Conservation (phyloP, 2,888 invertebrate species). For the Eledone cirrhosa region DNA sequence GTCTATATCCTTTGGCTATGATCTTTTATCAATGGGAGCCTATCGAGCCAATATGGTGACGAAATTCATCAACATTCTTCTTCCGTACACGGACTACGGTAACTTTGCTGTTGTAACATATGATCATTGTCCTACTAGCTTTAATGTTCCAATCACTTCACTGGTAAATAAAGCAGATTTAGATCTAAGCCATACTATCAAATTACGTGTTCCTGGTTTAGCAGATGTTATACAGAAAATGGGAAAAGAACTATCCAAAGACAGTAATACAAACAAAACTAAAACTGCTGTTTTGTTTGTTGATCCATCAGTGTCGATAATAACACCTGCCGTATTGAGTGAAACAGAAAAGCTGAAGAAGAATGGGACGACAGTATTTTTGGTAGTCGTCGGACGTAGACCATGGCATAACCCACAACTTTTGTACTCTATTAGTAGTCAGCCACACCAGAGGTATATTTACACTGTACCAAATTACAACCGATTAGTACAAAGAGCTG, state of each 20-base stretch:
- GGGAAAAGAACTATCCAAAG: not conserved
- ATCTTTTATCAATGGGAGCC: constrained; percentile 16
- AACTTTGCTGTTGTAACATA: not conserved
- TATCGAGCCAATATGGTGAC: constrained; percentile 11
- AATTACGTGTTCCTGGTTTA: not conserved
- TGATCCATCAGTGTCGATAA: not conserved
- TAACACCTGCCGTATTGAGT: not conserved
- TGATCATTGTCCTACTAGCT: constrained; percentile 1
- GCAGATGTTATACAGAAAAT: not conserved
- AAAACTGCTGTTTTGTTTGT: not conserved
- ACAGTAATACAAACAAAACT: not conserved
- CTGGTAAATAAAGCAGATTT: not conserved
- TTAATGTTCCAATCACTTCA: constrained; percentile 7
- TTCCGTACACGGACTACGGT: constrained; percentile 8
- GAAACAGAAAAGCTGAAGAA: not conserved
- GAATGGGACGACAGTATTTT: not conserved
- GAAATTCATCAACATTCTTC: not conserved
- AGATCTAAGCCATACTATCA: not conserved
- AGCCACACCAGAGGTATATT: not conserved
- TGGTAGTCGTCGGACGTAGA: not conserved
- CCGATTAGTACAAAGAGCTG: not conserved
- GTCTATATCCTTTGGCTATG: constrained; percentile 16
- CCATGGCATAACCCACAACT: not conserved
- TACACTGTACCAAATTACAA: not conserved
- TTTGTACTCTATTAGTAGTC: not conserved